phyloP scores from a whole-genome alignment of 2,113 vertebrate genomes.

The Calyptommatus sinebrachiatus region DNA sequence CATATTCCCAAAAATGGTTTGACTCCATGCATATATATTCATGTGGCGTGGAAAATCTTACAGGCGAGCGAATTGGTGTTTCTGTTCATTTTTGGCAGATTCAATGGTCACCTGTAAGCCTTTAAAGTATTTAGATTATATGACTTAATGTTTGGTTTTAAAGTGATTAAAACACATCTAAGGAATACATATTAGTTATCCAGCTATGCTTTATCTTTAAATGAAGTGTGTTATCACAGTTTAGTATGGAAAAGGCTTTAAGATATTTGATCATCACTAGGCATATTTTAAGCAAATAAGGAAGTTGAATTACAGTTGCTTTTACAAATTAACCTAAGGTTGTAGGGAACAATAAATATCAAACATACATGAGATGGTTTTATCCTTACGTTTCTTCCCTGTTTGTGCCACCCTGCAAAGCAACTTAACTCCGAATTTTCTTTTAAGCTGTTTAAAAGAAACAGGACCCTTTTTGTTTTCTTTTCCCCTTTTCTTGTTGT shows the following conservation, averaged over 20 bases:
- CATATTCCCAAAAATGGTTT: neutral
- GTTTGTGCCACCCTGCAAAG: neutral
- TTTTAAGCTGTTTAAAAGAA: neutral
- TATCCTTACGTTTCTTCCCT: neutral
- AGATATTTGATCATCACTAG: neutral
- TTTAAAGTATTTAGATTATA: too few species aligned
- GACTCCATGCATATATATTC: too few species aligned
- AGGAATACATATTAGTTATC: neutral
- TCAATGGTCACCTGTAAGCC: fast-evolving
- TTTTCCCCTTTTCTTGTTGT: too few species aligned
- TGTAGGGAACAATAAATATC: neutral
- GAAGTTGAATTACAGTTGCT: neutral
- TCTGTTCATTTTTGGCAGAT: fast-evolving
- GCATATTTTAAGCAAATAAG: fast-evolving
- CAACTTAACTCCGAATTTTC: neutral
- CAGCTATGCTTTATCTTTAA: neutral
- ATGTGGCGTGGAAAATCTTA: neutral
- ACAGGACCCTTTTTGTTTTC: neutral
- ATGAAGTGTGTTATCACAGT: neutral
- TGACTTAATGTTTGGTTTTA: neutral
- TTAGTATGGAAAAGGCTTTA: neutral
- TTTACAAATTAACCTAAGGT: fast-evolving
- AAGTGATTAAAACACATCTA: neutral
- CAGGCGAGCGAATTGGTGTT: neutral
- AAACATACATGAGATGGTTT: neutral